Evolutionary conservation across 92 coral and sea anemone species (phyloP).

Genomic region (Umimayanthus kanabou): DNA sequence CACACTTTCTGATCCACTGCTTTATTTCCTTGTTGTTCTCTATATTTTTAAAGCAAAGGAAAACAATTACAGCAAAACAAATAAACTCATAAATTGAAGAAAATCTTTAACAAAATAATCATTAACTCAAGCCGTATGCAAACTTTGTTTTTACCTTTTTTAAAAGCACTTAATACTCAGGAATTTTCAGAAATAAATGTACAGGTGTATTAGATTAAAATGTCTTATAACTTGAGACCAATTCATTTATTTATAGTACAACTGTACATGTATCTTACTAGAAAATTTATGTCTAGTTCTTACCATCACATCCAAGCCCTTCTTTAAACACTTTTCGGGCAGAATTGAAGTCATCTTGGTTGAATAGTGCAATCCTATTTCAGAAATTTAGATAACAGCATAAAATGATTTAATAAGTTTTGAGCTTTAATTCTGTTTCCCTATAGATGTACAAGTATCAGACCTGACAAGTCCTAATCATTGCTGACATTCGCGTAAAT

Average conservation of each 20-base stretch:
- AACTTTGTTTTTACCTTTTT: no score
- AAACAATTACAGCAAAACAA: not conserved
- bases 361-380: slow-evolving; percentile 76
- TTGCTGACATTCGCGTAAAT: no score
- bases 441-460: not conserved
- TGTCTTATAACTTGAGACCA: no score
- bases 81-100: no score
- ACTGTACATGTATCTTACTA: no score
- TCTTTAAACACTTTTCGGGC: slow-evolving; percentile 78
- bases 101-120: not conserved
- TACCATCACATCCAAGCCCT: slow-evolving; percentile 77
- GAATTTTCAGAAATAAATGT: no score
- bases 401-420: not conserved
- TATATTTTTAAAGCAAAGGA: slow-evolving; percentile 14
- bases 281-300: slow-evolving; percentile 1
- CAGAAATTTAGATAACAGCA: not conserved
- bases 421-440: no score
- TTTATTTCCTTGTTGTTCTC: slow-evolving; percentile 71
- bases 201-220: no score
- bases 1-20: slow-evolving; percentile 87
- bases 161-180: no score
- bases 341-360: slow-evolving; percentile 57
- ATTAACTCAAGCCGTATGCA: not conserved
- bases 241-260: no score
- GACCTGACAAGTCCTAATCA: not conserved